Evolutionary conservation across 2,797 vertebrate genomes (phyloP).

Genomic region (Emys orbicularis): DNA sequence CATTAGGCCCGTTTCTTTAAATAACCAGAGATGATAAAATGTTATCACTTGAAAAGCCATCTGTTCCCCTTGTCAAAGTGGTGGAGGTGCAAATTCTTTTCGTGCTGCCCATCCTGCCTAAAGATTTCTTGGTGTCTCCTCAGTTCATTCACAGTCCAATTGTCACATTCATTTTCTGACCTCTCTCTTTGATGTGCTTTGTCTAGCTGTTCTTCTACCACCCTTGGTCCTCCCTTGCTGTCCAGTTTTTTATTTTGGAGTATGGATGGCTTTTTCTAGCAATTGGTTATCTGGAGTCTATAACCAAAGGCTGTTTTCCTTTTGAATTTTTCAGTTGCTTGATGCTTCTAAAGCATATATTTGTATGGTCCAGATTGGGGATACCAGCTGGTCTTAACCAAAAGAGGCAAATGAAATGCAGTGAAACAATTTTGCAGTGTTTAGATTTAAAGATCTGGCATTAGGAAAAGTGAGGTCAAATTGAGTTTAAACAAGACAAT

Average conservation of each 20-base stretch:
- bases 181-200: not conserved
- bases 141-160: not conserved
- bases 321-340: not conserved
- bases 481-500: conserved; percentile 32
- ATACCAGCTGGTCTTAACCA: conserved; percentile 60
- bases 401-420: conserved; percentile 45
- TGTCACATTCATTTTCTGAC: accelerated
- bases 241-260: not conserved
- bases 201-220: not conserved
- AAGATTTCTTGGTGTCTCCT: not conserved
- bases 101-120: not conserved
- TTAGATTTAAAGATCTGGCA: conserved; percentile 60
- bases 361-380: conserved; percentile 11
- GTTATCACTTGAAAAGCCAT: conserved; percentile 28
- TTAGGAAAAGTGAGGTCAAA: conserved; percentile 60
- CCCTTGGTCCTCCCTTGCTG: not conserved
- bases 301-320: accelerated
- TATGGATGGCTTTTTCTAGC: accelerated
- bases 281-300: not conserved
- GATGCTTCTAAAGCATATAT: not conserved
- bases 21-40: conserved; percentile 33
- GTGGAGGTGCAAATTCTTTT: not conserved
- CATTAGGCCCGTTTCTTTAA: conserved; percentile 52
- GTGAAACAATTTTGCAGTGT: conserved; percentile 33
- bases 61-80: conserved; percentile 37